Percentiles rank a stretch among this genome's conserved stretches.
Conservation (phyloP, 2,888 invertebrate species). For the Poecilobothrus nobilitatus region DNA sequence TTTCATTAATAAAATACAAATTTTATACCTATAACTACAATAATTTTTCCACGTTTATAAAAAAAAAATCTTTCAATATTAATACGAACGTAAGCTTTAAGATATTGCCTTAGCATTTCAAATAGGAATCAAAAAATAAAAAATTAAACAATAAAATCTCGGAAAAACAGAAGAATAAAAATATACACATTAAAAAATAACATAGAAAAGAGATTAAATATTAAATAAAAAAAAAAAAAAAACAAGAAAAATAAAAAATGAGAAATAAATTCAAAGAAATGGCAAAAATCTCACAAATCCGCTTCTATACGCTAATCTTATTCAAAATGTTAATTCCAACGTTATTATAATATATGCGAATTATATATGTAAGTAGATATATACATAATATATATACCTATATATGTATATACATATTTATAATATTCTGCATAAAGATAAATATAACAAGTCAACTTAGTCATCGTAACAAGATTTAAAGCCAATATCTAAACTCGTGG, state of each 20-base stretch:
- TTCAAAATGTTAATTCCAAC: background rate
- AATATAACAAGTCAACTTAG: too few species aligned
- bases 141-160: too few species aligned
- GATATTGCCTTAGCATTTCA: background rate
- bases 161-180: too few species aligned
- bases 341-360: background rate
- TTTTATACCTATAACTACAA: too few species aligned
- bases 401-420: too few species aligned
- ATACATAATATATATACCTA: background rate
- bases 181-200: too few species aligned
- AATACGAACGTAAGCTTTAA: background rate
- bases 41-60: background rate
- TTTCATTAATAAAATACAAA: too few species aligned
- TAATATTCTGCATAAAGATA: too few species aligned
- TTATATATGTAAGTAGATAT: too few species aligned
- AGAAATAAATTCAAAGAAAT: background rate
- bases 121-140: too few species aligned
- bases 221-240: background rate
- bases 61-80: background rate
- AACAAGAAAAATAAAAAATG: background rate
- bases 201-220: background rate
- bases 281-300: conserved; percentile 2
- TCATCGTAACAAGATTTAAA: too few species aligned
- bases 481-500: too few species aligned
- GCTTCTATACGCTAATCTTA: conserved; percentile 8